phyloP scores from a whole-genome alignment of 2,113 vertebrate genomes.

The Podarcis muralis region DNA sequence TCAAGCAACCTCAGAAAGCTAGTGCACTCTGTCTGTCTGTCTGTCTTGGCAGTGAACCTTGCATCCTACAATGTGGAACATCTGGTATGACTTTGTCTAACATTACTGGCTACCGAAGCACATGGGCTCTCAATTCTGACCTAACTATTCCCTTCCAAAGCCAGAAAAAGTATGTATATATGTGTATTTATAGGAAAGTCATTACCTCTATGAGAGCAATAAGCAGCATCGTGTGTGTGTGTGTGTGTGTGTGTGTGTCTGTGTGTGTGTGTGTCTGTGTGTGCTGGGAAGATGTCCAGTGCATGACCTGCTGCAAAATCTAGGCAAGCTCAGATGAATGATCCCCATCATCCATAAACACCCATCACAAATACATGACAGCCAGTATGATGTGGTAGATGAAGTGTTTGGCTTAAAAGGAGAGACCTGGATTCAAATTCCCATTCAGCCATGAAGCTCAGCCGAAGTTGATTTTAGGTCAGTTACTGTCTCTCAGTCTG shows the following conservation, averaged over 20 bases:
- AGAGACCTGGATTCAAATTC: not conserved
- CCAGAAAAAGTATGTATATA: rapidly evolving
- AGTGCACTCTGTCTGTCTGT: not conserved
- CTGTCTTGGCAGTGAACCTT: not conserved
- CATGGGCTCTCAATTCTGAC: rapidly evolving
- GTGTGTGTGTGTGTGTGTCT: too few relatives aligned
- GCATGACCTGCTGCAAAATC: not conserved
- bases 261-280: too few relatives aligned
- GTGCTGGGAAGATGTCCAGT: not conserved
- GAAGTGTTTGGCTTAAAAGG: not conserved
- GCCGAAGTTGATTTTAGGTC: not conserved
- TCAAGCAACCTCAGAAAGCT: not conserved
- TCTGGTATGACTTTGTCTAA: not conserved
- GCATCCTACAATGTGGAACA: not conserved
- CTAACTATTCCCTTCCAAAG: slow-evolving; percentile 15
- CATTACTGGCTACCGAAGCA: not conserved
- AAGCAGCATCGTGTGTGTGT: not conserved
- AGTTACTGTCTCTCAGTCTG: not conserved
- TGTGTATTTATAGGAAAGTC: not conserved
- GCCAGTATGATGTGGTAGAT: not conserved
- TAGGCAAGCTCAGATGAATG: not conserved
- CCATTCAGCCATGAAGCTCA: not conserved
- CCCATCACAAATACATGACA: not conserved
- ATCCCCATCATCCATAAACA: not conserved
- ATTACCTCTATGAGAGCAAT: not conserved